Evolutionary conservation across 30 jellyfish, hydroid and myxozoan genomes (phyloP).

Genomic region (Hydractinia echinata): DNA sequence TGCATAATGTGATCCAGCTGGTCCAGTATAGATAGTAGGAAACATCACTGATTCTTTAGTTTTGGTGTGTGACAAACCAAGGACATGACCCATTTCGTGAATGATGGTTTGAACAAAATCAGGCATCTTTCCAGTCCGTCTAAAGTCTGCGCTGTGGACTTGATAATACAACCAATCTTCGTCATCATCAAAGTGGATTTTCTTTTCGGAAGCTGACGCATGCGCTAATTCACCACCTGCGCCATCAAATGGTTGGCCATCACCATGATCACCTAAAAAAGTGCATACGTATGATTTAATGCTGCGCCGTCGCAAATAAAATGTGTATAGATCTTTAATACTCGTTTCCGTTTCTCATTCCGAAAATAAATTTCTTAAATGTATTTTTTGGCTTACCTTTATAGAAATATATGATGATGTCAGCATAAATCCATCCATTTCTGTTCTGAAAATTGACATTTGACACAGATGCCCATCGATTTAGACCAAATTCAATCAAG

Average conservation of each 20-base stretch:
- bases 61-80: slow-evolving; percentile 26
- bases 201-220: background rate
- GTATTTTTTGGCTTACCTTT: background rate
- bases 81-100: slow-evolving; percentile 42
- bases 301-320: background rate
- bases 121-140: slow-evolving; percentile 17
- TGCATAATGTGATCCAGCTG: background rate
- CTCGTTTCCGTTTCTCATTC: too few species aligned
- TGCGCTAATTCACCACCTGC: slow-evolving; percentile 35
- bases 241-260: slow-evolving; percentile 36
- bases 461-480: slow-evolving; percentile 25
- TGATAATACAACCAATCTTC: slow-evolving; percentile 25
- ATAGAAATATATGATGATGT: background rate
- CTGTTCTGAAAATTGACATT: slow-evolving; percentile 2
- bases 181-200: slow-evolving; percentile 32
- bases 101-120: slow-evolving; percentile 18
- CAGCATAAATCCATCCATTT: slow-evolving; percentile 1
- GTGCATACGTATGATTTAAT: background rate
- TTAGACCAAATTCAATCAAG: slow-evolving; percentile 14
- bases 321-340: background rate
- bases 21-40: slow-evolving; percentile 10
- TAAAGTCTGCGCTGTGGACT: background rate
- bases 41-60: slow-evolving; percentile 9
- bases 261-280: slow-evolving; percentile 36
- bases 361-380: too few species aligned